Conservation (phyloP, 2,113 vertebrate genomes). For the Butorides virescens region DNA sequence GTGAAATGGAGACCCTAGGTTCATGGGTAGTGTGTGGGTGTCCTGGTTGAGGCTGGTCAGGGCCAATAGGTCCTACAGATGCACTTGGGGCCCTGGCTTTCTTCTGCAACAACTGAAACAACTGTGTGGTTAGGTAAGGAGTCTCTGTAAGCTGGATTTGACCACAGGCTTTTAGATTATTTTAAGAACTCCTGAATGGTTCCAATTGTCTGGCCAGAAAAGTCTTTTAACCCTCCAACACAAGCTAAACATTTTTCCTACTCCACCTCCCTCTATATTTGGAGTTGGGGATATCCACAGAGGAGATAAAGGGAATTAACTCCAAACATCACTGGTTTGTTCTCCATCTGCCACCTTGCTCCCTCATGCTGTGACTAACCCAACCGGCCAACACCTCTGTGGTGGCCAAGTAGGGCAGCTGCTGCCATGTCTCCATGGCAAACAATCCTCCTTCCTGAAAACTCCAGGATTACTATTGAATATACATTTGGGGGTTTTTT, state of each 20-base stretch:
- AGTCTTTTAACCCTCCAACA: not conserved
- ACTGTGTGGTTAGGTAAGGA: not conserved
- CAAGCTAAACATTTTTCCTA: not conserved
- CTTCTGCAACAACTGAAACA: not conserved
- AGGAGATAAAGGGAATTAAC: not conserved
- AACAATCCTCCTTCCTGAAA: not conserved
- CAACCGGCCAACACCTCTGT: not conserved
- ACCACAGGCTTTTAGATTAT: not conserved
- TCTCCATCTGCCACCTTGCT: not conserved
- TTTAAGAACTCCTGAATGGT: not conserved
- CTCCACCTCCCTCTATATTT: not conserved
- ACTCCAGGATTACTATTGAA: not conserved
- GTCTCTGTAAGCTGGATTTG: not conserved
- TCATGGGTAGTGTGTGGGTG: accelerated
- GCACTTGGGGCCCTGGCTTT: not conserved
- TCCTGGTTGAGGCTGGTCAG: not conserved
- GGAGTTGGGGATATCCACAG: not conserved
- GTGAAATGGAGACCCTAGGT: not conserved
- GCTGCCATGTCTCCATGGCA: not conserved
- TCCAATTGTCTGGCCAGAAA: not conserved
- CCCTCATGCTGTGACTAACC: not conserved
- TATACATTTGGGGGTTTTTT: not conserved
- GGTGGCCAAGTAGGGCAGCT: not conserved
- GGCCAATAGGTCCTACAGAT: not conserved
- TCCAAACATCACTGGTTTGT: not conserved